A percentile compares a stretch with the other conserved stretches of the same genome.
phyloP scores from a whole-genome alignment of 2,113 vertebrate genomes.

The Poeciliopsis prolifica region DNA sequence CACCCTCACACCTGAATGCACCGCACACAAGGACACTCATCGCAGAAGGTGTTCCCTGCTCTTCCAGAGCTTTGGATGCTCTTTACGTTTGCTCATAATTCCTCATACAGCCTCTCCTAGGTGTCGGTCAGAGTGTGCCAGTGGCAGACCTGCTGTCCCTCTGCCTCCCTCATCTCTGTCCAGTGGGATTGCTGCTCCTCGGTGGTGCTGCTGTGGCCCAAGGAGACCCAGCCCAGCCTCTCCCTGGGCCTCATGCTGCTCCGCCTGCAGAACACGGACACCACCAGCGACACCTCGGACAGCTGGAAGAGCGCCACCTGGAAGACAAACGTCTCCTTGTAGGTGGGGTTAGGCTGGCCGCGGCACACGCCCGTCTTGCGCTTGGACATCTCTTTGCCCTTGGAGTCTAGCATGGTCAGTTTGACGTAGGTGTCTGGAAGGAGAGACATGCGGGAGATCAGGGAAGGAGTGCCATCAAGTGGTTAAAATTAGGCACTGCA shows the following conservation, averaged over 20 bases:
- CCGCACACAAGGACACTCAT: slow-evolving; percentile 25
- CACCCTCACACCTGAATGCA: slow-evolving; percentile 41
- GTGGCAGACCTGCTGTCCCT: slow-evolving; percentile 94
- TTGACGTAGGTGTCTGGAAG: slow-evolving; percentile 94
- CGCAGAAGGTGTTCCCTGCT: slow-evolving; percentile 21
- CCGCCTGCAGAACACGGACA: slow-evolving; percentile 92
- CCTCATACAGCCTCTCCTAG: slow-evolving; percentile 54
- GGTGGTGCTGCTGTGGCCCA: slow-evolving; percentile 94
- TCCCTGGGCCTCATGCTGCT: slow-evolving; percentile 92
- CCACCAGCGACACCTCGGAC: slow-evolving; percentile 93
- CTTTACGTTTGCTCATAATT: neutral
- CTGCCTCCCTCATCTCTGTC: slow-evolving; percentile 94
- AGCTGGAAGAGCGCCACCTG: slow-evolving; percentile 98
- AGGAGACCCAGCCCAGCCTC: slow-evolving; percentile 93
- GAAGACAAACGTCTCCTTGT: slow-evolving; percentile 97
- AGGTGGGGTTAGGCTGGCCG: slow-evolving; percentile 93
- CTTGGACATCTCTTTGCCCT: slow-evolving; percentile 98
- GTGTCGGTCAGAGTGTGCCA: slow-evolving; percentile 93
- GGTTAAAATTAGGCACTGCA: slow-evolving; percentile 36
- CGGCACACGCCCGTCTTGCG: slow-evolving; percentile 93
- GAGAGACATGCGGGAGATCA: neutral
- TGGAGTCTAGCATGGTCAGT: slow-evolving; percentile 94
- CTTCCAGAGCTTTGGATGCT: slow-evolving; percentile 5
- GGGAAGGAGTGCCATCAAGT: slow-evolving; percentile 63
- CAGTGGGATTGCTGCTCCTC: slow-evolving; percentile 95